phyloP scores from a whole-genome alignment of 37 sponge, comb jelly and placozoan genomes.

The Mnemiopsis leidyi region DNA sequence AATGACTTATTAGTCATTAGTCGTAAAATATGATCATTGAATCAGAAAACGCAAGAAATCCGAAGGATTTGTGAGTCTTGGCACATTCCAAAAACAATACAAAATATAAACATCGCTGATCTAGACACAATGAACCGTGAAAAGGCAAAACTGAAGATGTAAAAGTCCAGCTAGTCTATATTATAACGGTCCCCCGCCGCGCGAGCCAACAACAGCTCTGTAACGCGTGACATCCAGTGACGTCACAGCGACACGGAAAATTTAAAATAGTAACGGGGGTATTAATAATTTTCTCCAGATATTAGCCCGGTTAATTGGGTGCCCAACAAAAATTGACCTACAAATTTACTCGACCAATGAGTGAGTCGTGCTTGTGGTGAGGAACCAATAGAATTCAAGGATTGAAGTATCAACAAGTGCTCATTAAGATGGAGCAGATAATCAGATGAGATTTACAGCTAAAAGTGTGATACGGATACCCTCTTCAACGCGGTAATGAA shows the following conservation, averaged over 20 bases:
- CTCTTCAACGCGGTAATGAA: background rate
- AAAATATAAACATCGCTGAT: background rate
- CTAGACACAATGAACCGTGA: background rate
- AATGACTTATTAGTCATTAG: too few species aligned
- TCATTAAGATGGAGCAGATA: background rate
- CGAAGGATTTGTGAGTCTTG: too few species aligned
- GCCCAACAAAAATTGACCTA: background rate
- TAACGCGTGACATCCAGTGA: background rate
- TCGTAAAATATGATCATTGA: too few species aligned
- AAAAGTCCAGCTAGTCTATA: background rate
- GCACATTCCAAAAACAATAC: background rate
- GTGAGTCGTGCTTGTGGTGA: background rate
- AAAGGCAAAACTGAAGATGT: background rate
- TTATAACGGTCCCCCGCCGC: background rate
- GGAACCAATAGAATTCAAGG: background rate
- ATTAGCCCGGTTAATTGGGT: conserved; percentile 5
- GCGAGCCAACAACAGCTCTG: background rate
- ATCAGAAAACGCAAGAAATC: too few species aligned
- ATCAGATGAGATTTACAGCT: background rate
- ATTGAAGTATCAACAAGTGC: background rate
- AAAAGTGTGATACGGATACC: background rate
- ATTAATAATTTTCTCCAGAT: background rate
- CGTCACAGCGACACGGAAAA: background rate
- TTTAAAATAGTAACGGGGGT: conserved; percentile 27
- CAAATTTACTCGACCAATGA: background rate